Base-by-base conservation (phyloP, 2,113 vertebrate genomes). In the Rhizomys pruinosus region DNA sequence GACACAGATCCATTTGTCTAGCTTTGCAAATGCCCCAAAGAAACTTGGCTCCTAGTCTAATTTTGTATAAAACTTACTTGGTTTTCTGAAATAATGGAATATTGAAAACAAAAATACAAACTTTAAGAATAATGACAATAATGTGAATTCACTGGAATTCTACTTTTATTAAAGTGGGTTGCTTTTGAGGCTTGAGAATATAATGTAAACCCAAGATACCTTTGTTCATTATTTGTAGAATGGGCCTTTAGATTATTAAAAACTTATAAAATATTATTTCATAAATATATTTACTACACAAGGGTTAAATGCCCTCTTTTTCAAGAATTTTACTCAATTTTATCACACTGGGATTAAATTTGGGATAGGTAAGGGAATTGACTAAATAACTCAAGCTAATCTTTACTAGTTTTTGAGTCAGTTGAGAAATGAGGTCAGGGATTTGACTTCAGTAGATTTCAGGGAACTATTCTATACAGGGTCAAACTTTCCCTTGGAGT, bases 21-120 rank as follows among this genome's bases (percentile, higher is more conserved):
- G 17, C 44, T 95, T 95, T 96, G 37, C 69, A 95, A 73, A 78
- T 91, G 57, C 32, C 71, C 80, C 22, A n/a, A 47, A 87, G 74
- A 94, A 74, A 84, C 57, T 78, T 90, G 73, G 90, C 25, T 55
- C 34, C 61, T 92, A 86, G 32, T 74, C 25, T 76, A 71, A 37
- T 61, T 95, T 92, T 84, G 77, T 72, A 7, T 90, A 82, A 91
- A 80, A 96, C 44, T 64, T 55, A 91, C 39, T 96, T 95, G 78
- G 44, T 94, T 96, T 84, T 95, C 88, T 94, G 82, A 93, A 89
- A 84, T 85, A 87, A n/a, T 84, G 93, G 64, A 93, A 91, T 86
- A 63, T 32, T 88, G 55, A 61, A 90, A 84, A 55, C 32, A 95
- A 87, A 84, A 64, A 59, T 66, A 12, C 68, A 79, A 52, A 61